Evolutionary conservation across 2,888 invertebrate species (phyloP).

Genomic region (Troides aeacus): DNA sequence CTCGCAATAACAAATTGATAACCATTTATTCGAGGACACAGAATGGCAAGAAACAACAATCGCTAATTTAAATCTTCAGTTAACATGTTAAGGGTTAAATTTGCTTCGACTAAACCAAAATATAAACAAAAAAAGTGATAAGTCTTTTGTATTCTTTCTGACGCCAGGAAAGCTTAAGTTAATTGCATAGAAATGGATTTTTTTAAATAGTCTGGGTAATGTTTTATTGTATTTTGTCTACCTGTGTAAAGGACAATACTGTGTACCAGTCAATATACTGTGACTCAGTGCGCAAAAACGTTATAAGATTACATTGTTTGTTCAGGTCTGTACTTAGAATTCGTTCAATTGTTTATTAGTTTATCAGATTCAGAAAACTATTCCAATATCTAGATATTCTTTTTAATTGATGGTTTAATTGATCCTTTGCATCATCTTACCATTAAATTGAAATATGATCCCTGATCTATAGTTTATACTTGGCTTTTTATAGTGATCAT

Average conservation of each 20-base stretch:
- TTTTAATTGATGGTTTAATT: no score
- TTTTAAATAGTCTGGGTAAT: constrained; percentile 60
- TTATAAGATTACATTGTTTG: constrained; percentile 5
- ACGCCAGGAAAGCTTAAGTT: constrained; percentile 74
- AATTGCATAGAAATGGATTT: constrained; percentile 72
- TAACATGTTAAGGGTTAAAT: constrained; percentile 38
- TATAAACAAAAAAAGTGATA: constrained; percentile 67
- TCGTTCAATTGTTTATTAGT: background rate
- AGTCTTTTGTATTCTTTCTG: constrained; percentile 76
- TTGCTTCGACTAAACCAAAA: constrained; percentile 28
- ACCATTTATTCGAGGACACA: constrained; percentile 59
- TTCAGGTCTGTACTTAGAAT: background rate
- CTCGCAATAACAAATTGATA: constrained; percentile 69
- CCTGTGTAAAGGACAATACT: constrained; percentile 72
- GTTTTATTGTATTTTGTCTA: constrained; percentile 71
- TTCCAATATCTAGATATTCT: no score
- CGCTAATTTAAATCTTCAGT: constrained; percentile 40
- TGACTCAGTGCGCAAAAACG: constrained; percentile 15
- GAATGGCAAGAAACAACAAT: constrained; percentile 6
- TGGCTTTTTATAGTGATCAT: no score
- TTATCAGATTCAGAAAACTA: background rate
- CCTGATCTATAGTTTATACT: no score
- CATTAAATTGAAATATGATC: no score
- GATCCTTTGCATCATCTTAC: no score
- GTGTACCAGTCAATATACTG: constrained; percentile 45